Percentiles rank a stretch among this genome's conserved stretches.
Evolutionary conservation across 2,113 vertebrate genomes (phyloP).

Genomic region (Agelaius phoeniceus): DNA sequence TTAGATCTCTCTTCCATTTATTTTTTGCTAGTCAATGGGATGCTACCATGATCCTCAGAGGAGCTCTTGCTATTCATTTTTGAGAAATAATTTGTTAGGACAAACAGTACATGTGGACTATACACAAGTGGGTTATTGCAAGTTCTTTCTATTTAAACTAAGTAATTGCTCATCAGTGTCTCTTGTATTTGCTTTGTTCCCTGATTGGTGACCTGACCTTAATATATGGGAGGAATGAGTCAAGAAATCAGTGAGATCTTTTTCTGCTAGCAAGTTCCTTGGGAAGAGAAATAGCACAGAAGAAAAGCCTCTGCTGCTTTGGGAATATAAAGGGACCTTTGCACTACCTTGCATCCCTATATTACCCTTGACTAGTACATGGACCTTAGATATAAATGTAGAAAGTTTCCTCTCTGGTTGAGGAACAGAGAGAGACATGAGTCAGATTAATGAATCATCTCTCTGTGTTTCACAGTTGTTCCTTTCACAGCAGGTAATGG

Average conservation of each 20-base stretch:
- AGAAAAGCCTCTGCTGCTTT: background rate
- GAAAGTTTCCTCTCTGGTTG: background rate
- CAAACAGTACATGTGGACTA: background rate
- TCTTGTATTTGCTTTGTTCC: background rate
- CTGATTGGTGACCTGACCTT: background rate
- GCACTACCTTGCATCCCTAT: background rate
- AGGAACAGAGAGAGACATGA: background rate
- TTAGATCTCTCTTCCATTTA: background rate
- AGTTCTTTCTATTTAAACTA: background rate
- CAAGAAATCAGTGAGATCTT: background rate
- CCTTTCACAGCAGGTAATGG: background rate
- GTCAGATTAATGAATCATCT: constrained; percentile 11
- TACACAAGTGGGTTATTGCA: background rate
- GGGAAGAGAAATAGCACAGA: background rate
- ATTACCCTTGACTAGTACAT: background rate
- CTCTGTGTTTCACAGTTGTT: background rate
- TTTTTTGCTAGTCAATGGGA: background rate
- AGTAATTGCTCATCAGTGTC: background rate
- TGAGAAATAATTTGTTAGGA: background rate
- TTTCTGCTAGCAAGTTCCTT: background rate
- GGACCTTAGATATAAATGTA: background rate
- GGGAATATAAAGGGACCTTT: background rate
- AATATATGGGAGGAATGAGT: background rate
- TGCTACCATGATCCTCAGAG: background rate
- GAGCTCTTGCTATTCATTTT: background rate